Evolutionary conservation across 2,888 invertebrate species (phyloP), one percentile per base, ranked within the genome.

Genomic region (Ganaspis brasiliensis): DNA sequence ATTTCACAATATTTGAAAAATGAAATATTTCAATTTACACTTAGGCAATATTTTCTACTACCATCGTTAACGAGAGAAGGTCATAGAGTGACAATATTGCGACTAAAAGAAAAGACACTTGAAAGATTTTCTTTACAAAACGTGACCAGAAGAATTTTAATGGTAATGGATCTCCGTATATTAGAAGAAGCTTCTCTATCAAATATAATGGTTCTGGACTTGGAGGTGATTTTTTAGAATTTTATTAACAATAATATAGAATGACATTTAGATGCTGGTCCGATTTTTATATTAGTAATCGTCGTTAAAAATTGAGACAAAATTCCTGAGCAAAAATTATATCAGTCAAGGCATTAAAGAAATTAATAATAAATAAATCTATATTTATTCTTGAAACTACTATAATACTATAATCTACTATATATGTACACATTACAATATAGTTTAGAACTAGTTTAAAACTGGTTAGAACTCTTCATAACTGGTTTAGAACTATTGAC

Each of bases 51-150:
- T 73, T 89, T 91, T 71, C 79, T 89, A 2, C 63, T 91, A 31
- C 92, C 92, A 52, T 89, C 88, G 2, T 79, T 91, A 40, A 91
- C 91, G 0, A 84, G 87, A 9, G 91, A 90, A 40, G 91, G 92
- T 12, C 87, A 91, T 74, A 87, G 92, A 26, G 91, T 91, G 10
- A 89, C 88, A 21, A 78, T 92, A 63, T 63, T 91, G 0, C 86
- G 89, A 40, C 75, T 92, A 19, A 84, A 81, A 61, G 87, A 91
- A 24, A 83, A 80, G 0, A 78, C 86, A 6, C 63, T 89, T 12
- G 90, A 91, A 4, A 88, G 85, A 40, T 91, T 91, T 81, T 89
- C 89, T 8, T 63, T 91, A 1, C 87, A 87, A 74, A 80, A 87
- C 0, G 80, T 90, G 56, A 82, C 88, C 1, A 88, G 87, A 81